phyloP scores from a whole-genome alignment of 2,888 invertebrate species.

The Quadriops clusia region DNA sequence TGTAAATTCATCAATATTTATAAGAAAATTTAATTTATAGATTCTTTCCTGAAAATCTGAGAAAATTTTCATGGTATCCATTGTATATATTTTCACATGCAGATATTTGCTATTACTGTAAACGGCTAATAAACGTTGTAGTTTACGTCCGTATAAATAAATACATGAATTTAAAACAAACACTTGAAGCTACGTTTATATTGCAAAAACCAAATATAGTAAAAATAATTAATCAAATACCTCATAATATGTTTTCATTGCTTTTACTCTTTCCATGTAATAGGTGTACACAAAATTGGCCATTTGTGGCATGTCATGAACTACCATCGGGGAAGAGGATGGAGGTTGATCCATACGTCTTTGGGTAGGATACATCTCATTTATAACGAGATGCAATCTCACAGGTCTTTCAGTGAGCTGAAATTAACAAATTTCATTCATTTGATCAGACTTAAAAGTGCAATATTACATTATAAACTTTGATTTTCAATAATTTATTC shows the following conservation, averaged over 20 bases:
- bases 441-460: constrained; percentile 4
- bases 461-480: constrained; percentile 2
- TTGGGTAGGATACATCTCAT: constrained; percentile 68
- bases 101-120: too few relatives aligned
- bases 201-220: too few relatives aligned
- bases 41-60: too few relatives aligned
- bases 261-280: constrained; percentile 66
- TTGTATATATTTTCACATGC: too few relatives aligned
- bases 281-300: constrained; percentile 89
- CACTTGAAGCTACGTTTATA: too few relatives aligned
- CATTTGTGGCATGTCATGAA: constrained; percentile 88
- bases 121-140: too few relatives aligned
- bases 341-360: constrained; percentile 40
- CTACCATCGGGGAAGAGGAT: constrained; percentile 43
- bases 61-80: too few relatives aligned
- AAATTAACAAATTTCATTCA: constrained; percentile 22
- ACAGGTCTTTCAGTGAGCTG: constrained; percentile 73
- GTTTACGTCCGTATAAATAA: too few relatives aligned
- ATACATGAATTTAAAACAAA: too few relatives aligned
- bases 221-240: constrained; percentile 23
- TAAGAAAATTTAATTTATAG: too few relatives aligned
- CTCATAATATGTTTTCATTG: constrained; percentile 42
- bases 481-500: constrained; percentile 2
- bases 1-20: too few relatives aligned
- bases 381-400: constrained; percentile 64